phyloP scores from a whole-genome alignment of 2,888 invertebrate species.

The Emmelina monodactyla region DNA sequence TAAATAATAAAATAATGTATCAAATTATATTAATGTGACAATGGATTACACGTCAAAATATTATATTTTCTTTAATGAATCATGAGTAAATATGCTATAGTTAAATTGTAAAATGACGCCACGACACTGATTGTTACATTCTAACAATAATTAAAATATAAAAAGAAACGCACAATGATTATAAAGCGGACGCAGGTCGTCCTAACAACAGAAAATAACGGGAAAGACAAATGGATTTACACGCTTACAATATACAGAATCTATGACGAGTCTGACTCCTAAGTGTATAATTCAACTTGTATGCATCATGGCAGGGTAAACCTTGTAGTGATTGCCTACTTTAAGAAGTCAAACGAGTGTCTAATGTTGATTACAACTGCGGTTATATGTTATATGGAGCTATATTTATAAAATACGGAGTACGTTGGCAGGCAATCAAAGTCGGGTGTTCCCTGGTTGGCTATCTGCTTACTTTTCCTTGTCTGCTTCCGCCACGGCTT shows the following conservation, averaged over 20 bases:
- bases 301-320: no score
- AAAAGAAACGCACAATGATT: constrained; percentile 24
- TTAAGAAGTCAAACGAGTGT: no score
- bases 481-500: constrained; percentile 26
- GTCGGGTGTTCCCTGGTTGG: constrained; percentile 12
- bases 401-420: no score
- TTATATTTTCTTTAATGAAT: no score
- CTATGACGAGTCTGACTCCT: constrained; percentile 46
- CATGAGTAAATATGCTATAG: neutral
- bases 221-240: constrained; percentile 65
- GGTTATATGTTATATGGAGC: no score
- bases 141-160: constrained; percentile 19
- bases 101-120: constrained; percentile 18
- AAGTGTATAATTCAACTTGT: constrained; percentile 32
- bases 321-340: no score
- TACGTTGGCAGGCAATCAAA: constrained; percentile 6
- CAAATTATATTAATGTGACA: no score
- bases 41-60: no score
- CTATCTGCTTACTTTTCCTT: constrained; percentile 34
- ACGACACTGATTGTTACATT: constrained; percentile 28
- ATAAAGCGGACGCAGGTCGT: constrained; percentile 25
- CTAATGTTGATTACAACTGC: no score
- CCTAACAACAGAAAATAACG: constrained; percentile 35
- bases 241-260: constrained; percentile 50
- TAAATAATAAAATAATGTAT: no score